Base-by-base conservation (phyloP, 2,113 vertebrate genomes). In the Alethe diademata region DNA sequence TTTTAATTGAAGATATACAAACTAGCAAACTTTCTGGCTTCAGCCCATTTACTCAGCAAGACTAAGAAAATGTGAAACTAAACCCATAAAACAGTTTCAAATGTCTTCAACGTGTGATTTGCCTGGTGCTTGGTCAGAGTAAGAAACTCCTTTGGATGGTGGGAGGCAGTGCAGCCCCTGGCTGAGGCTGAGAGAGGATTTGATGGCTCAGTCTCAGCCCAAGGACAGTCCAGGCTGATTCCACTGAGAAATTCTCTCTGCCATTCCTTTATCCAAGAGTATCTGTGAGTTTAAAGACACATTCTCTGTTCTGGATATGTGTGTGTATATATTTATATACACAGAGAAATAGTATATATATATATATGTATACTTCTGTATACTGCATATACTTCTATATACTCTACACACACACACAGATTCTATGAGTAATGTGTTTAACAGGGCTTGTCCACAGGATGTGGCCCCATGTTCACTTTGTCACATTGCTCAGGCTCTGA, bases 361-460 rank as follows among this genome's bases (percentile, higher is more conserved):
- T 33, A 14, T 72, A 15, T 78, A 14, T 62, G 3, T 11, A 8
- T 20, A 15, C 13, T 57, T 38, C 9, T 45, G 7, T 20, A 13
- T 33, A 60, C 9, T 48, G 22, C 22, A 12, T 45, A 11, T 20
- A 14, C 7, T 31, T 36, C 12, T 38, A 7, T 48, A 8, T 60
- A 5, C 35, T 76, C 17, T 5, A 11, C 9, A 29, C 5, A n/a
- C 4, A 47, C 5, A n/a, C 4, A 47, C 10, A 15, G 1, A 11
- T 12, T 45, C 11, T 29, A 1, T 47, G 45, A n/a, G 12, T 17
- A 6, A 19, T 29, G 33, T 60, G 53, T 45, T 62, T 64, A 53
- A 11, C 66, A 42, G 65, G 56, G 14, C n/a, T 78, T 17, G 4
- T 42, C 43, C 14, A 1, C 19, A 88, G 65, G 29, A 17, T 66